Base-by-base conservation (phyloP, 64 coral and sea anemone species). In the Porites lutea region DNA sequence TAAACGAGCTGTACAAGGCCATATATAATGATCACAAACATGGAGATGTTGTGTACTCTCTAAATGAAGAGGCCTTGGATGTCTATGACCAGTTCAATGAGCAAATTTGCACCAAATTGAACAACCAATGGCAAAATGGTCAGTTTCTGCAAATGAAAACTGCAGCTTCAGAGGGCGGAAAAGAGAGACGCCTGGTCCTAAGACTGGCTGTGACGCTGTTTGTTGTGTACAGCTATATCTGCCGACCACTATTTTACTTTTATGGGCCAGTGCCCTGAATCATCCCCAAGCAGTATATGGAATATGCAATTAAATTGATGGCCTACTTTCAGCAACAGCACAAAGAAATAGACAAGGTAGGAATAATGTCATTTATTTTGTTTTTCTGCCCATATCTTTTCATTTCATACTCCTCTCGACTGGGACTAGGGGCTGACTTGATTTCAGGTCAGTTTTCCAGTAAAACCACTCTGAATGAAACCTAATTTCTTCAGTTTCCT, bases 141-240 rank as follows among this genome's bases (percentile, higher is more conserved):
- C 45, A 71, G n/a, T 10, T 86, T 50, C 49, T 86, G 65, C 23
- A 86, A 54, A 9, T 9, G 14, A n/a, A n/a, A n/a, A 70, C 12
- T 71, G 11, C 46, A 72, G 51, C 44, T 50, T 71, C 63, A 68
- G 65, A 86, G n/a, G 64, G 83, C 12, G 63, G 65, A 8, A 86
- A 86, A 19, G 83, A 86, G 11, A 71, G 64, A 48, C 48, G 83
- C n/a, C 48, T 86, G 19, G 51, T 86, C 8, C 52, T 86, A 52
- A 11, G 46, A 1, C 62, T 66, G 6, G 66, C 60, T 50, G 44
- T 70, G 13, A 16, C 15, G n/a, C 48, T 83, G 27, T 83, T 83
- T 83, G 81, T 83, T 14, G 19, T 83, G 3, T 83, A 83, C 9
- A 83, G 81, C 15, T 83, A 83, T 9, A 45, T 45, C 13, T 65